Conservation (phyloP, 2,888 invertebrate genomes). For the Pemphredon lugubris region DNA sequence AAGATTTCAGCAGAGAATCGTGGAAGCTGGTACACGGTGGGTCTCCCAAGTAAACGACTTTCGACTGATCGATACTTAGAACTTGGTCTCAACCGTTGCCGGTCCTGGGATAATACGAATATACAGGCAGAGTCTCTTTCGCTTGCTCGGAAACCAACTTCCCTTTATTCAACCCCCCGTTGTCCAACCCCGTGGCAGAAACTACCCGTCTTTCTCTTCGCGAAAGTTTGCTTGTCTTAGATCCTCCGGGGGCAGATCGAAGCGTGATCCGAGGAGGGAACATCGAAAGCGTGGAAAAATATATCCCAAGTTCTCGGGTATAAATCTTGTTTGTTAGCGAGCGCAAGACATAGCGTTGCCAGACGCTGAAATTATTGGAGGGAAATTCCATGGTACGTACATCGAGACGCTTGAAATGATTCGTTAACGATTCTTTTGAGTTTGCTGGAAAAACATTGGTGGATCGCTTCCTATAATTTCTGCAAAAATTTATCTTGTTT, state of each 20-base stretch:
- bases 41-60: slow-evolving; percentile 50
- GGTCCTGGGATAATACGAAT: slow-evolving; percentile 64
- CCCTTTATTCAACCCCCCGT: slow-evolving; percentile 51
- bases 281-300: slow-evolving; percentile 32
- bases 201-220: slow-evolving; percentile 43
- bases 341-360: background rate
- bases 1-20: slow-evolving; percentile 38
- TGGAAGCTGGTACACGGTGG: slow-evolving; percentile 26
- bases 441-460: too few species aligned
- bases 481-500: too few species aligned
- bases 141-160: slow-evolving; percentile 41
- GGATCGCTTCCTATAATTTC: too few species aligned
- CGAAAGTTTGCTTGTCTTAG: slow-evolving; percentile 54
- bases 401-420: too few species aligned
- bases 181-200: slow-evolving; percentile 56
- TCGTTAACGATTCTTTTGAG: too few species aligned
- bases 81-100: slow-evolving; percentile 64
- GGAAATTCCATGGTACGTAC: too few species aligned
- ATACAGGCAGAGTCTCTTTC: slow-evolving; percentile 46
- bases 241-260: slow-evolving; percentile 43
- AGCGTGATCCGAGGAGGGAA: slow-evolving; percentile 34
- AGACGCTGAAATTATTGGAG: background rate
- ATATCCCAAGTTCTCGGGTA: slow-evolving; percentile 4
- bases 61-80: slow-evolving; percentile 61
- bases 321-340: background rate